Evolutionary conservation across 2,113 vertebrate species (phyloP).

Genomic region (Lathamus discolor): DNA sequence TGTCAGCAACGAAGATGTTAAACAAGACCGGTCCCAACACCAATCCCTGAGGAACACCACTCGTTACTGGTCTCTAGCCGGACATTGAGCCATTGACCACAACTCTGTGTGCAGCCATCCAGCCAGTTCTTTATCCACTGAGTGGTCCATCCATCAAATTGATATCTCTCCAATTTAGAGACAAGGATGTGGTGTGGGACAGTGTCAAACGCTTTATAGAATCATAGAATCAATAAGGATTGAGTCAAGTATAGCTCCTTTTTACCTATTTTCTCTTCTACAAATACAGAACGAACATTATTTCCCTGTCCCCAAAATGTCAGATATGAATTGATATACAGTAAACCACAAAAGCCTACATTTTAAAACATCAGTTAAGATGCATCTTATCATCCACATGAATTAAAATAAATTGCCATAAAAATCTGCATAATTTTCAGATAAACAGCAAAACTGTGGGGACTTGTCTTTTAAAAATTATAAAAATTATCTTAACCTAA

Average conservation of each 20-base stretch:
- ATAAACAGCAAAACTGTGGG: neutral
- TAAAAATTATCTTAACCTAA: neutral
- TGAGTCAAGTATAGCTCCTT: neutral
- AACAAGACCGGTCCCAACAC: too few relatives aligned
- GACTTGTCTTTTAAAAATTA: neutral
- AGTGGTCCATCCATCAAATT: too few relatives aligned
- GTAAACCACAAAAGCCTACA: neutral
- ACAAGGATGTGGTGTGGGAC: too few relatives aligned
- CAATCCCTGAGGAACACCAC: too few relatives aligned
- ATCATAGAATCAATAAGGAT: neutral
- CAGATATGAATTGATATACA: neutral
- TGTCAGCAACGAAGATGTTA: too few relatives aligned
- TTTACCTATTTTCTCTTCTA: neutral
- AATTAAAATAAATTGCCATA: neutral
- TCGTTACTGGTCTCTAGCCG: too few relatives aligned
- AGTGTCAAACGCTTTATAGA: too few relatives aligned
- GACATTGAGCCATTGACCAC: too few relatives aligned
- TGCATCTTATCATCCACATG: neutral
- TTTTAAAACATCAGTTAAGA: neutral
- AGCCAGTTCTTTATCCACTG: too few relatives aligned
- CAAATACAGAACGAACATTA: neutral
- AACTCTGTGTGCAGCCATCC: too few relatives aligned
- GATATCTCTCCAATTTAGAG: too few relatives aligned
- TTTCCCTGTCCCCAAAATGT: accelerated
- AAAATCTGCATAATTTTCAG: neutral